Conservation (phyloP, 2,113 vertebrate genomes). For the Saccopteryx leptura region DNA sequence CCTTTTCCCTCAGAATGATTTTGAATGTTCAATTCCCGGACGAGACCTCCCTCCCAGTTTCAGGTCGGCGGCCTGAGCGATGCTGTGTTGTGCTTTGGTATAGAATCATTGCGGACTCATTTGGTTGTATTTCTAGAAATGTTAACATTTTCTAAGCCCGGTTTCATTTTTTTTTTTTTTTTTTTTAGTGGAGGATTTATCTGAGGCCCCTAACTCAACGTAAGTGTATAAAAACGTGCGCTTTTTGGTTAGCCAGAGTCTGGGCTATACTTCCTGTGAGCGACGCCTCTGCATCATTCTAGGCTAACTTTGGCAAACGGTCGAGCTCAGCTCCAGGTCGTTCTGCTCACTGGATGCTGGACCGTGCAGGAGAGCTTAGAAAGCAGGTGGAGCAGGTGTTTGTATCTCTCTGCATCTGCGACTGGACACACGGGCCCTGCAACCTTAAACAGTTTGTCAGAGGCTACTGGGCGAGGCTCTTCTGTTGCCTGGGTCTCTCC, state of each 20-base stretch:
- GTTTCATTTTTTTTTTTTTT: background rate
- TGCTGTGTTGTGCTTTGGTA: slow-evolving; percentile 77
- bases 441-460: background rate
- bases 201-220: background rate
- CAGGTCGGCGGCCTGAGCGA: background rate
- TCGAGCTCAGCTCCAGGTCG: background rate
- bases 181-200: background rate
- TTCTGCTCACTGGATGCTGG: background rate
- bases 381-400: background rate
- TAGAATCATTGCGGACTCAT: slow-evolving; percentile 19
- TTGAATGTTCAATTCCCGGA: slow-evolving; percentile 1
- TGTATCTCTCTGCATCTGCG: background rate
- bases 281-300: background rate
- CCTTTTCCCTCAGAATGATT: background rate
- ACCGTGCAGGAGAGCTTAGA: background rate
- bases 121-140: slow-evolving; percentile 44
- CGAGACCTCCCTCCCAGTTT: background rate
- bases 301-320: background rate
- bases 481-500: slow-evolving; percentile 38
- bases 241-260: background rate
- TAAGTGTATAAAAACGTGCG: rapidly evolving
- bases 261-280: background rate
- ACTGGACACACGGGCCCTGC: background rate
- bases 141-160: background rate
- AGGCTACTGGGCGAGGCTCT: background rate